Conservation (phyloP, 2,797 vertebrate genomes). For the Eulemur rubriventer region DNA sequence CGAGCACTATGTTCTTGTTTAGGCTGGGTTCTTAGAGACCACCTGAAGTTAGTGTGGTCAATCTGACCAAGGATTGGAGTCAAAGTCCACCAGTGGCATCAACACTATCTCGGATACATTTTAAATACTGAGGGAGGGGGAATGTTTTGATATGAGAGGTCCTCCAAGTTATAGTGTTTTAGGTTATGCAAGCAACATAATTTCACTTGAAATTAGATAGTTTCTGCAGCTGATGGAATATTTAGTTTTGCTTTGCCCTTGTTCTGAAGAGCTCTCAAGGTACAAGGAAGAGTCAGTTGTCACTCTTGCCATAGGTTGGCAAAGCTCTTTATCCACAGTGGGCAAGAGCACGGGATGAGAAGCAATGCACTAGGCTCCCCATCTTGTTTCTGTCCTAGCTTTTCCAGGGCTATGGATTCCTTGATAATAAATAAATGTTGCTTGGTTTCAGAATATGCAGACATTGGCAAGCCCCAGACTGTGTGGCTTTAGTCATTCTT, state of each 20-base stretch:
- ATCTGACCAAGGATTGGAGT: not conserved
- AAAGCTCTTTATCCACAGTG: not conserved
- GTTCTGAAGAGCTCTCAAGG: not conserved
- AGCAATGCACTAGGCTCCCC: not conserved
- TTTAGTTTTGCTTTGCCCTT: conserved; percentile 12
- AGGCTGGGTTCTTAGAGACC: not conserved
- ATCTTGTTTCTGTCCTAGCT: not conserved
- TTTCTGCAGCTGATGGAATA: not conserved
- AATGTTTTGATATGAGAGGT: not conserved
- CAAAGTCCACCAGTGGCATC: not conserved
- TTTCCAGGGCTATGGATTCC: not conserved
- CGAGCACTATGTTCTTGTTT: not conserved
- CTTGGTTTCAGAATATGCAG: not conserved
- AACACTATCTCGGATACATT: not conserved
- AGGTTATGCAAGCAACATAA: not conserved
- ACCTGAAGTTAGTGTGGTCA: not conserved
- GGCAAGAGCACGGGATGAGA: not conserved
- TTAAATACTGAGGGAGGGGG: not conserved
- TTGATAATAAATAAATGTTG: not conserved
- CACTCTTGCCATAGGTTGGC: not conserved
- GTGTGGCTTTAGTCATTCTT: not conserved
- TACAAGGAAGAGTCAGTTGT: not conserved
- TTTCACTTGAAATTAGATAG: conserved; percentile 28
- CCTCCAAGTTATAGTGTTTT: not conserved
- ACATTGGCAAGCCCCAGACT: not conserved